Evolutionary conservation across 2,797 vertebrate genomes (phyloP), one percentile per base, ranked within the genome.

Genomic region (Novumbra hubbsi): DNA sequence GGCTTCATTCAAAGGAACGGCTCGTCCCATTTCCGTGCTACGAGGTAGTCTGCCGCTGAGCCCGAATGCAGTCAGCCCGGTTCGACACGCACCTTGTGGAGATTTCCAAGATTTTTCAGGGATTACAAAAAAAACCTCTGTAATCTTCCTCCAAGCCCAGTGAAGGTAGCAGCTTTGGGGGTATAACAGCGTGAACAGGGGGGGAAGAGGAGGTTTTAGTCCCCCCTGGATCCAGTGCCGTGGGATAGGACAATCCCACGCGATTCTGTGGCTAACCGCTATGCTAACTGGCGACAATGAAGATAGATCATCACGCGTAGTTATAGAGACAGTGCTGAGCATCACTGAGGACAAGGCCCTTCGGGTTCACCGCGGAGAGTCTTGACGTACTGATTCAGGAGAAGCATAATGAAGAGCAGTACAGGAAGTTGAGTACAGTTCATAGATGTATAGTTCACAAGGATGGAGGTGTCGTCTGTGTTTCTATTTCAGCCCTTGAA

Each of bases 111-210:
- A 32, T 17, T 19, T 55, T 32, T 11, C n/a, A 11, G 28, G 69
- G 11, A n/a, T 32, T 55, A 32, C 57, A 27, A 28, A 28, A 24
- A 52, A 66, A 21, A 60, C 21, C 48, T 45, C n/a, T 67, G 71
- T 66, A 65, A 62, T 17, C 19, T 48, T 3, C n/a, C 28, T 52
- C 6, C 41, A 57, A 68, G 67, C 72, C 52, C 19, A 14, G 24
- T 34, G 8, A 41, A 16, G 69, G n/a, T 21, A 71, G 62, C 32
- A 60, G 57, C 70, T 76, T 60, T 50, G 28, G 3, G 5, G 32
- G 34, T n/a, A 9, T 70, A 76, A 70, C 70, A 73, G 5, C 7
- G 70, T n/a, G 24, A 21, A 70, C 66, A 52, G 38, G 2, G 62
- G 2, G 62, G 66, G 14, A 34, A 38, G 8, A 2, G 4, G 66